Evolutionary conservation across 2,113 vertebrate genomes (phyloP).

Genomic region (Acinonyx jubatus): DNA sequence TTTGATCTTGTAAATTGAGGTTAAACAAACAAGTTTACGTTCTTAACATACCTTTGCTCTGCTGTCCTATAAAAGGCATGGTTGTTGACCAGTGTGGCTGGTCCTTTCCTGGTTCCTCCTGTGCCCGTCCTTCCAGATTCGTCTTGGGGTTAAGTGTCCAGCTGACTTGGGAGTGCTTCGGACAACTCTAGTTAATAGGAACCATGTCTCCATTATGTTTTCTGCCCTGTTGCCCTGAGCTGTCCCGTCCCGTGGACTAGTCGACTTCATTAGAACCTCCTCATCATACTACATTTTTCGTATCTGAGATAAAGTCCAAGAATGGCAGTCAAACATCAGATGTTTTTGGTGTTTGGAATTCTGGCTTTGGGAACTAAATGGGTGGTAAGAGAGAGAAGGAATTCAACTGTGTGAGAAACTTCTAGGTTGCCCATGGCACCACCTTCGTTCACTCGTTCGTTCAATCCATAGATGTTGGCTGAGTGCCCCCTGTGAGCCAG

Average conservation of each 20-base stretch:
- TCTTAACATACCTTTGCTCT: not conserved
- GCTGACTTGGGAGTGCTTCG: not conserved
- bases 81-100: not conserved
- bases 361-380: not conserved
- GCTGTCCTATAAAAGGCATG: not conserved
- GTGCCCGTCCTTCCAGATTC: not conserved
- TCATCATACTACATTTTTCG: not conserved
- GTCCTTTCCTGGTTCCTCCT: not conserved
- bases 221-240: not conserved
- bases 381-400: not conserved
- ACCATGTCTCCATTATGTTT: rapidly evolving
- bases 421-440: not conserved
- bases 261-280: not conserved
- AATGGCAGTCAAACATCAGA: not conserved
- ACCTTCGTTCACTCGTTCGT: not conserved
- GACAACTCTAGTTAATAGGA: not conserved
- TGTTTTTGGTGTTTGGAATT: not conserved
- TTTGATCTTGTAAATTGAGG: not conserved
- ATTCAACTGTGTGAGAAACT: not conserved
- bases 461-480: not conserved
- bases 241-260: not conserved
- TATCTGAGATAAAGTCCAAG: not conserved
- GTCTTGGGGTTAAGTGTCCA: not conserved
- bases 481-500: not conserved
- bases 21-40: not conserved